A percentile compares a stretch with the other conserved stretches of the same genome.
These are phyloP conservation scores for Lasioglossum marginatum DNA, from an alignment of 2,888 invertebrate genomes.

Conservation along the genomic window DNA sequence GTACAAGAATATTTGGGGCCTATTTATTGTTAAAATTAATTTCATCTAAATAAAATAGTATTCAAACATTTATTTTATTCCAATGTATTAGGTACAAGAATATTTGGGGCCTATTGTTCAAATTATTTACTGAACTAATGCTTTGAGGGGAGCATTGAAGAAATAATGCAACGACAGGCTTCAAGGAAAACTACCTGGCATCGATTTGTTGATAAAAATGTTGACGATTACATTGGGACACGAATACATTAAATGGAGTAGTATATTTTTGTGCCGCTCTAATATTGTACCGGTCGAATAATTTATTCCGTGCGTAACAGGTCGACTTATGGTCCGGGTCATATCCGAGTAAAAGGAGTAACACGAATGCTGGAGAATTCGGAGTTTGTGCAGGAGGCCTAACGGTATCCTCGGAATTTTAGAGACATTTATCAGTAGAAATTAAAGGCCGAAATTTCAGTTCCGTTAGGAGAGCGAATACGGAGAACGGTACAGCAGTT, in stretches of 20 bases:
- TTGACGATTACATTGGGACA: too few species aligned
- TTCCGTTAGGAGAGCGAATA: slow-evolving; percentile 45
- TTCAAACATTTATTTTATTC: too few species aligned
- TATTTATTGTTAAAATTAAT: too few species aligned
- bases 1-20: too few species aligned
- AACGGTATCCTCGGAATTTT: slow-evolving; percentile 54
- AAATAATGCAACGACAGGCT: too few species aligned
- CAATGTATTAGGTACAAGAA: too few species aligned
- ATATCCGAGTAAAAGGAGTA: background rate
- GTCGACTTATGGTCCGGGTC: background rate
- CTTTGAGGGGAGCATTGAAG: too few species aligned
- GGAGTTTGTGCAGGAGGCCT: slow-evolving; percentile 13
- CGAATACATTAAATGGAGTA: background rate
- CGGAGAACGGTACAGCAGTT: background rate
- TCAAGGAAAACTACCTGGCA: too few species aligned
- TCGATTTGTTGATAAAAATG: too few species aligned
- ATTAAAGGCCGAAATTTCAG: slow-evolving; percentile 30
- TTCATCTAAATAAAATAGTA: too few species aligned
- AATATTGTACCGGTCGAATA: background rate
- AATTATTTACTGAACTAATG: too few species aligned
- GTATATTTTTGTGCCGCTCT: background rate
- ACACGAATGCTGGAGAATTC: background rate
- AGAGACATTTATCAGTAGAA: slow-evolving; percentile 34
- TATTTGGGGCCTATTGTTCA: too few species aligned
- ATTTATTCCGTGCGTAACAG: background rate